These are phyloP conservation scores for Macrosteles quadrilineatus DNA, from an alignment of 1,140 invertebrate genomes.

Conservation along the genomic window DNA sequence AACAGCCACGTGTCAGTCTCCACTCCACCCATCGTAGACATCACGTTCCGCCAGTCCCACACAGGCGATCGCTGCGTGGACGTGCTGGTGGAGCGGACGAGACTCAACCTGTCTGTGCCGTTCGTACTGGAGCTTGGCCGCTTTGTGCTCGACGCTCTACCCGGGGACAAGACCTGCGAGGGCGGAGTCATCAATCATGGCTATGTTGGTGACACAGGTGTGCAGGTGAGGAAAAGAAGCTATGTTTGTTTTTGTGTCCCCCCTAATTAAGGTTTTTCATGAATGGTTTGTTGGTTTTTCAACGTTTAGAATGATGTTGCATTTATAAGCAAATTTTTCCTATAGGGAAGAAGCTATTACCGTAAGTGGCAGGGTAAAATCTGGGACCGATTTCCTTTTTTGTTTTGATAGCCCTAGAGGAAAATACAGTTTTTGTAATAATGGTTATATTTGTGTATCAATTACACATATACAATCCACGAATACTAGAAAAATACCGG, in stretches of 20 bases:
- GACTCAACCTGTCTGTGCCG: constrained; percentile 71
- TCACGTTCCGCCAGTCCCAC: constrained; percentile 63
- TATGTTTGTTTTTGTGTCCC: background rate
- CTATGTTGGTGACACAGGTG: constrained; percentile 59
- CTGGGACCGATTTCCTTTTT: too few species aligned
- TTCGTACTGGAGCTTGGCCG: constrained; percentile 67
- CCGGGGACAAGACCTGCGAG: constrained; percentile 57
- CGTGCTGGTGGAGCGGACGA: constrained; percentile 68
- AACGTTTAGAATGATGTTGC: too few species aligned
- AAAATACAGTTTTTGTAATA: too few species aligned
- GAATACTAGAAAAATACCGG: too few species aligned
- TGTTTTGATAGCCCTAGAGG: too few species aligned
- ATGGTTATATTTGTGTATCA: too few species aligned
- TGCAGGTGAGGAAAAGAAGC: constrained; percentile 37
- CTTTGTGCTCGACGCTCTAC: constrained; percentile 68
- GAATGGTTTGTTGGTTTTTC: too few species aligned
- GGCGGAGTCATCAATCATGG: constrained; percentile 68
- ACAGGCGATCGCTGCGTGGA: constrained; percentile 65
- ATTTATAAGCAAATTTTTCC: too few species aligned
- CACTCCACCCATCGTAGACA: constrained; percentile 65
- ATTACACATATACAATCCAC: too few species aligned
- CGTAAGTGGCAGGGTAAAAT: too few species aligned
- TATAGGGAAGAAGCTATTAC: too few species aligned
- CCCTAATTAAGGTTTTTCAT: too few species aligned
- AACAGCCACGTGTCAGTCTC: constrained; percentile 64